Percentiles rank a stretch among this genome's conserved stretches.
Conservation (phyloP, 2,888 invertebrate genomes). For the Isotomurus palustris region DNA sequence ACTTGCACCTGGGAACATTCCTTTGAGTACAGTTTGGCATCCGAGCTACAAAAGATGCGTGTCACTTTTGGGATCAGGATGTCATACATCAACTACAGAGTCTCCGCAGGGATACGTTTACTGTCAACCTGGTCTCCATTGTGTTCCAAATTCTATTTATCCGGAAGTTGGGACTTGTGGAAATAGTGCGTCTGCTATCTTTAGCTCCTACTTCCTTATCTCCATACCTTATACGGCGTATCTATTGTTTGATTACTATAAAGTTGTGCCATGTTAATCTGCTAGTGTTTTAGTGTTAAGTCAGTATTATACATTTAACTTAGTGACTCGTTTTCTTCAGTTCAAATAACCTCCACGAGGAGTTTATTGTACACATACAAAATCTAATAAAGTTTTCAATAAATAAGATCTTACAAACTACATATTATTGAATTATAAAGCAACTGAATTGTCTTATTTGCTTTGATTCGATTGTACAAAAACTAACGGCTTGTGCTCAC, state of each 20-base stretch:
- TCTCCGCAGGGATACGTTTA: conserved; percentile 16
- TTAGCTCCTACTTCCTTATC: no score
- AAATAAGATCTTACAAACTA: no score
- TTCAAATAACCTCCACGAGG: no score
- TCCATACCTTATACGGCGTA: no score
- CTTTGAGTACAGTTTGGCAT: conserved; percentile 32
- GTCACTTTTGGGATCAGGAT: conserved; percentile 22
- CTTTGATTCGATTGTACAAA: background rate
- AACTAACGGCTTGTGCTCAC: background rate
- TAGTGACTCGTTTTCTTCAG: background rate
- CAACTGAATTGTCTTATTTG: no score
- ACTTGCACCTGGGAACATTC: conserved; percentile 16
- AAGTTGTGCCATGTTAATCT: no score
- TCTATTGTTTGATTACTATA: no score
- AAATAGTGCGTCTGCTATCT: background rate
- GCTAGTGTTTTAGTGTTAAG: background rate
- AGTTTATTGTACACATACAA: no score
- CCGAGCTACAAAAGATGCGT: conserved; percentile 18
- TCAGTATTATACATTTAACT: background rate
- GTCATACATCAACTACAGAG: conserved; percentile 11
- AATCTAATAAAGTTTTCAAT: no score
- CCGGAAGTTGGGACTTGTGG: conserved; percentile 23
- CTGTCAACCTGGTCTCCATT: conserved; percentile 30
- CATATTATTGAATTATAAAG: no score
- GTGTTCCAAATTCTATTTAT: conserved; percentile 13